Percentiles rank a stretch among this genome's conserved stretches.
These are phyloP conservation scores for Oreohelix idahoensis DNA, from an alignment of 1,140 invertebrate species.

Conservation along the genomic window DNA sequence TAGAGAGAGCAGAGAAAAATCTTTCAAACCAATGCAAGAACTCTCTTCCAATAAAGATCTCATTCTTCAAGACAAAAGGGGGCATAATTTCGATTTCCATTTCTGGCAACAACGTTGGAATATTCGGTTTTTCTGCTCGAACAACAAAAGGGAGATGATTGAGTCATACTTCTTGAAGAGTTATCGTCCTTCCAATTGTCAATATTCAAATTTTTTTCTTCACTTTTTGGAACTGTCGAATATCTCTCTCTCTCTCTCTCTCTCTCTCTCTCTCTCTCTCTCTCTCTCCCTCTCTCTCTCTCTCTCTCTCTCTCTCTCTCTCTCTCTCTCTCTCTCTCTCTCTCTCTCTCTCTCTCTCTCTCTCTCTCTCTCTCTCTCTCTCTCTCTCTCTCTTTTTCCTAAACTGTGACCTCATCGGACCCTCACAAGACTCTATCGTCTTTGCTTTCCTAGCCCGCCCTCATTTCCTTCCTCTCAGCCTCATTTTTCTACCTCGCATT, in stretches of 20 bases:
- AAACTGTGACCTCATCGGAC: slow-evolving; percentile 9
- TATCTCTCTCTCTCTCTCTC: too few species aligned
- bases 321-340: not conserved
- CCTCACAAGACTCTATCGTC: not conserved
- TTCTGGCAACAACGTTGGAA: slow-evolving; percentile 35
- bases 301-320: not conserved
- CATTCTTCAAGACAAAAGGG: slow-evolving; percentile 40
- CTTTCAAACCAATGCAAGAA: slow-evolving; percentile 33
- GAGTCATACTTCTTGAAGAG: slow-evolving; percentile 38
- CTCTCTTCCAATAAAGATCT: slow-evolving; percentile 32
- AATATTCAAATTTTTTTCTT: slow-evolving; percentile 31
- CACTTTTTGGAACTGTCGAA: not conserved
- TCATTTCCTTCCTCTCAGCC: not conserved
- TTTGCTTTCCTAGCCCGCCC: slow-evolving; percentile 2
- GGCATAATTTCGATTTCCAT: slow-evolving; percentile 40
- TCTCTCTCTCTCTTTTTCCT: not conserved
- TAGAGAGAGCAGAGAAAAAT: slow-evolving; percentile 17
- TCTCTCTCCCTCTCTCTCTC: too few species aligned
- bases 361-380: not conserved
- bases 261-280: not conserved
- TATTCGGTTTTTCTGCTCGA: slow-evolving; percentile 22
- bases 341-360: not conserved
- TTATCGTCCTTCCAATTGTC: slow-evolving; percentile 33
- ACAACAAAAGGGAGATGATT: slow-evolving; percentile 40
- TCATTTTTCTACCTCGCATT: not conserved